These are phyloP conservation scores for Ptyas mucosa DNA, from an alignment of 2,113 vertebrate genomes.

Conservation along the genomic window DNA sequence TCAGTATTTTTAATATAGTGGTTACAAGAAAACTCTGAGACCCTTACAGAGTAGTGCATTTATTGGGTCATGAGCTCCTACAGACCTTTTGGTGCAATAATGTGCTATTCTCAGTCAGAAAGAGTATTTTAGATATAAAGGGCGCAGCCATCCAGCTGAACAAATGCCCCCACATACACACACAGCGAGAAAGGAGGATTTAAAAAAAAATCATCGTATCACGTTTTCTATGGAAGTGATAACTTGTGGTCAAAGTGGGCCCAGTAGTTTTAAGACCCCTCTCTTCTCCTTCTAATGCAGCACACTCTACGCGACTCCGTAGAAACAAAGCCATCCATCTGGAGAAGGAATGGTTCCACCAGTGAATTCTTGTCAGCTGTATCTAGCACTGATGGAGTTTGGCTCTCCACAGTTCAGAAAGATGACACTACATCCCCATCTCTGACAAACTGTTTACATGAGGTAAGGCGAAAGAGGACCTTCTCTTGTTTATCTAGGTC, in stretches of 20 bases:
- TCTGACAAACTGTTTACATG: no score
- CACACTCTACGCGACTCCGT: neutral
- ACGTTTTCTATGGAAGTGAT: neutral
- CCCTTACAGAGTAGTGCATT: neutral
- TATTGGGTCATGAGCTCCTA: neutral
- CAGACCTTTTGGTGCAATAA: neutral
- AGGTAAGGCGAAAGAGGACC: neutral
- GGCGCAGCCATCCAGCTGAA: neutral
- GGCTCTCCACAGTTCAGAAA: no score
- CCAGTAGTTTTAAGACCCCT: neutral
- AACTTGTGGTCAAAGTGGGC: neutral
- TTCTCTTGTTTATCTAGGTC: neutral
- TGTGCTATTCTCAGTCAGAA: neutral
- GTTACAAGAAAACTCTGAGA: neutral
- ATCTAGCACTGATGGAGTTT: neutral
- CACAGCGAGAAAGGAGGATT: neutral
- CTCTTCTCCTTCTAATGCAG: neutral
- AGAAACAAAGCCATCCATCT: slow-evolving; percentile 1
- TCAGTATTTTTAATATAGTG: neutral
- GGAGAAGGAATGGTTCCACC: slow-evolving; percentile 14
- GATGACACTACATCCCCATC: rapidly evolving
- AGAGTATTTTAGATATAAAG: neutral
- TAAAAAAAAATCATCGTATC: neutral
- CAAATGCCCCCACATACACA: neutral
- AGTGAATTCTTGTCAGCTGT: neutral